Evolutionary conservation across 2,888 invertebrate genomes (phyloP).

Genomic region (Carpatolechia fugitivella): DNA sequence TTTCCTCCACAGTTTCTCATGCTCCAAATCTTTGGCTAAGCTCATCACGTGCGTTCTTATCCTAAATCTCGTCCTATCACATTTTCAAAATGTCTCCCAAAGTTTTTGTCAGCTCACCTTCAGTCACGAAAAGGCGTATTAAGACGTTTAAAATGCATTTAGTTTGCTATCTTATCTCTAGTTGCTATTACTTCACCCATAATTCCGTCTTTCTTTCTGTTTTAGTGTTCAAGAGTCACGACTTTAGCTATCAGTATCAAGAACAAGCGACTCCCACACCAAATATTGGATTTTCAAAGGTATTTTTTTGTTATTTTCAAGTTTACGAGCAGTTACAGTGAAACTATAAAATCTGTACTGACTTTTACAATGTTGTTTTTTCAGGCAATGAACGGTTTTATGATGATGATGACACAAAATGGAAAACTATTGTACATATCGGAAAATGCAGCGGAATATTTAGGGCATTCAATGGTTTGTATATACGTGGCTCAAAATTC

Average conservation of each 20-base stretch:
- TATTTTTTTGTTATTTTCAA: constrained; percentile 60
- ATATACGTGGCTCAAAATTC: background rate
- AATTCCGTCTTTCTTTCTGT: constrained; percentile 80
- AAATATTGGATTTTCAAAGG: constrained; percentile 95
- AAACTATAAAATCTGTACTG: constrained; percentile 42
- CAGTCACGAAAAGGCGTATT: constrained; percentile 74
- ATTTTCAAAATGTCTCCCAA: constrained; percentile 63
- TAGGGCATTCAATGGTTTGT: constrained; percentile 98
- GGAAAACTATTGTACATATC: constrained; percentile 98
- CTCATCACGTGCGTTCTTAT: constrained; percentile 71
- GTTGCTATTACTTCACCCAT: constrained; percentile 73
- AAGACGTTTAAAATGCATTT: constrained; percentile 78
- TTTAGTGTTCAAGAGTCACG: constrained; percentile 93
- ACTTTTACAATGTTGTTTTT: constrained; percentile 67
- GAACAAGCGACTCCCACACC: constrained; percentile 86
- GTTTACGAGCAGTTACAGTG: constrained; percentile 51
- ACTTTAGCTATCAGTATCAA: constrained; percentile 82
- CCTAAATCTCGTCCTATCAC: constrained; percentile 54
- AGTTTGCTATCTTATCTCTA: constrained; percentile 73
- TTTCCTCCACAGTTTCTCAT: constrained; percentile 59
- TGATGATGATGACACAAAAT: constrained; percentile 98
- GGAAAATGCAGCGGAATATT: constrained; percentile 98
- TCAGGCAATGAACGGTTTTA: constrained; percentile 97
- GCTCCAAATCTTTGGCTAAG: constrained; percentile 56
- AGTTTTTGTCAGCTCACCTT: constrained; percentile 70